Percentiles rank a stretch among this genome's conserved stretches.
These are phyloP conservation scores for Oenanthe oenanthe DNA, from an alignment of 2,113 vertebrate species.

Conservation along the genomic window DNA sequence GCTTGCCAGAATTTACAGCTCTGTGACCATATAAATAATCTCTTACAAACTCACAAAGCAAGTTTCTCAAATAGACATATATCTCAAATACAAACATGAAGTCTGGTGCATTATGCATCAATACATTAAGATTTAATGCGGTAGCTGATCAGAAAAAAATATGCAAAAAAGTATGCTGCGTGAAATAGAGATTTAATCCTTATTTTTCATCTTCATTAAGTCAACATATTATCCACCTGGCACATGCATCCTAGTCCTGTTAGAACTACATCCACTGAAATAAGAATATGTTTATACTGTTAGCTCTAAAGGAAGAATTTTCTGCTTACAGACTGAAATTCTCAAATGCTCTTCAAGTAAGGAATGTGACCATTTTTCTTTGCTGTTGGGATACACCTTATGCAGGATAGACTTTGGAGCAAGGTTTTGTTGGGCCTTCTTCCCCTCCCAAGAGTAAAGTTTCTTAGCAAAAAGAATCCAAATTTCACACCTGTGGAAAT, in stretches of 20 bases:
- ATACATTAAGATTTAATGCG: background rate
- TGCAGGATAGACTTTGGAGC: background rate
- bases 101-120: background rate
- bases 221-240: background rate
- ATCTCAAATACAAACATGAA: background rate
- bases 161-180: background rate
- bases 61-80: background rate
- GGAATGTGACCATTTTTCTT: background rate
- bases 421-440: background rate
- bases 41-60: background rate
- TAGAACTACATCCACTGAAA: background rate
- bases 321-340: background rate
- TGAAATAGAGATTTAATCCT: constrained; percentile 3
- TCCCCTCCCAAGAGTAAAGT: background rate
- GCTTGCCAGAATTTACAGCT: constrained; percentile 23
- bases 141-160: background rate
- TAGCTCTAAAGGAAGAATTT: background rate
- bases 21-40: background rate
- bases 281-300: background rate
- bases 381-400: background rate
- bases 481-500: background rate
- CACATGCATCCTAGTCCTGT: background rate
- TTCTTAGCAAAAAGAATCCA: background rate
- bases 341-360: background rate
- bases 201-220: background rate